These are phyloP conservation scores for Aleiodes leptofemur DNA, from an alignment of 2,888 invertebrate genomes.

Conservation along the genomic window DNA sequence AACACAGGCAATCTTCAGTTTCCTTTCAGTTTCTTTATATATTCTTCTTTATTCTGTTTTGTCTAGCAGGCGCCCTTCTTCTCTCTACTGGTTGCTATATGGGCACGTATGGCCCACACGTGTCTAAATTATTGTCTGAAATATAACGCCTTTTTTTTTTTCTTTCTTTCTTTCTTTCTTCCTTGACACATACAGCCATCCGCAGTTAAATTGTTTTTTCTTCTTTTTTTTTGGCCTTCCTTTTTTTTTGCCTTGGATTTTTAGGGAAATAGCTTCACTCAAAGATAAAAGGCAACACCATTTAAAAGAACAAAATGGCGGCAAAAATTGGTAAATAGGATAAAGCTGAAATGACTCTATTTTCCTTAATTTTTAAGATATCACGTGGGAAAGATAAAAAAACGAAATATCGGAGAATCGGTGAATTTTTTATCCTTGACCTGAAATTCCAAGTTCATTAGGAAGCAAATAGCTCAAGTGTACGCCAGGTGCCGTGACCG, in stretches of 20 bases:
- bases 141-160: constrained; percentile 58
- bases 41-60: constrained; percentile 62
- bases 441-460: not conserved
- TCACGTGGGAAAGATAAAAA: too few relatives aligned
- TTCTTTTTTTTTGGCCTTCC: constrained; percentile 37
- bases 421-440: not conserved
- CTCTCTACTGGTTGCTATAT: constrained; percentile 7
- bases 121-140: constrained; percentile 73
- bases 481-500: constrained; percentile 13
- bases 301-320: constrained; percentile 63
- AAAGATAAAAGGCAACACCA: constrained; percentile 58
- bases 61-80: constrained; percentile 59
- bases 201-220: constrained; percentile 28
- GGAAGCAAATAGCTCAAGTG: not conserved
- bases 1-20: constrained; percentile 41
- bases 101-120: constrained; percentile 71
- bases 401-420: not conserved
- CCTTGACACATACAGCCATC: constrained; percentile 26
- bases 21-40: constrained; percentile 49
- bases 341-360: too few relatives aligned
- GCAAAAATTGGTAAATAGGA: constrained; percentile 45
- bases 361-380: too few relatives aligned
- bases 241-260: constrained; percentile 18
- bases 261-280: constrained; percentile 6
- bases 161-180: constrained; percentile 40